Base-by-base conservation (phyloP, 2,888 invertebrate species). In the Ditylenchus weischeri region DNA sequence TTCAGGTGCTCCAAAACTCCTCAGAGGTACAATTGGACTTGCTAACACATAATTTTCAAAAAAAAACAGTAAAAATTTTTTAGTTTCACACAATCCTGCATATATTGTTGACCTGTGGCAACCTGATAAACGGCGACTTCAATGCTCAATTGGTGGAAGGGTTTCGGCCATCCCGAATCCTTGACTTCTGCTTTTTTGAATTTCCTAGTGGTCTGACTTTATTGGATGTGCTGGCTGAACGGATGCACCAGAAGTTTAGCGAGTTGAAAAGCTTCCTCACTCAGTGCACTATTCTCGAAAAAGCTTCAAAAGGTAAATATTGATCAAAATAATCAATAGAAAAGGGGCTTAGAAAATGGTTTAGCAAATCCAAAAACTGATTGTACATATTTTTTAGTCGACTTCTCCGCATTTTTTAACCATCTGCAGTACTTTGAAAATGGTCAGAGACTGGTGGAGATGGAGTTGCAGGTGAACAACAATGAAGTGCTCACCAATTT, bases 141-240 rank as follows among this genome's bases (percentile, higher is more conserved):
- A 73, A 73, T 60, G 49, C 71, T 51, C 71, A 77, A 64, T 54
- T 77, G 18, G 69, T 77, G 38, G 71, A 74, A 38, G 70, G 76
- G 10, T 77, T 77, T 68, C 54, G 70, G 13, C 59, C 72, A 21
- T 71, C 75, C 4, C 63, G 65, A 3, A 54, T 76, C n/a, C 61
- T 68, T 23, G 72, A 74, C 57, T 70, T 72, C 38, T 72, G 72
- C 61, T 29, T 38, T 23, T 47, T 65, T 54, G 57, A 70, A 50
- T 57, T 69, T 35, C 58, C 69, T n/a, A 66, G 58, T 8, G 58
- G 63, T 10, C 35, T 35, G 19, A 51, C 60, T 18, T 58, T 71
- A 18, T 23, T 70, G 48, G 71, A 70, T 50, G 50, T 64, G 23
- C 57, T 70, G 21, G 70, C 69, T 21, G 23, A n/a, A 18, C 18